Percentiles rank a stretch among this genome's conserved stretches.
phyloP scores from a whole-genome alignment of 1,140 invertebrate genomes.

The Akabosia matsudoensis region DNA sequence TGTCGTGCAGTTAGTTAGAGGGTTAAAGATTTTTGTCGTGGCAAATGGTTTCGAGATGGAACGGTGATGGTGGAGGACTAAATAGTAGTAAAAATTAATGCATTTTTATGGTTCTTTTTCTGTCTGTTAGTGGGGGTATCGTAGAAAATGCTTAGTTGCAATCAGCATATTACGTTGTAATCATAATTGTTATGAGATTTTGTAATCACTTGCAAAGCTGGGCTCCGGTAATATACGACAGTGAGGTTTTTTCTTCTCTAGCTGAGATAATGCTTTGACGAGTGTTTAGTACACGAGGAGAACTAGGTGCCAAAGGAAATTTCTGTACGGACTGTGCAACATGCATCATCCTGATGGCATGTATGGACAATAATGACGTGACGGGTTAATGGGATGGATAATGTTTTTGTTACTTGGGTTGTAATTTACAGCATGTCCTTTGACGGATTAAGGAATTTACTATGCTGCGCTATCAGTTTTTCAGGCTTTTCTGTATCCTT shows the following conservation, averaged over 20 bases:
- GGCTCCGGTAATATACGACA: too few species aligned
- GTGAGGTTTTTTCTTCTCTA: too few species aligned
- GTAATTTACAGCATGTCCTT: neutral
- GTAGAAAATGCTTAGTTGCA: neutral
- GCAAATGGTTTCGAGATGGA: too few species aligned
- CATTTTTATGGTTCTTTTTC: neutral
- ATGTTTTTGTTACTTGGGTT: constrained; percentile 20
- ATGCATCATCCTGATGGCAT: neutral
- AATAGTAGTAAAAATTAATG: constrained; percentile 23
- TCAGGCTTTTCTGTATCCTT: too few species aligned
- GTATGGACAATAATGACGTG: constrained; percentile 8
- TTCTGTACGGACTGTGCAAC: neutral
- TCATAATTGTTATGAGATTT: neutral
- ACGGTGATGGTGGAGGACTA: too few species aligned
- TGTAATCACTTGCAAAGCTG: constrained; percentile 8
- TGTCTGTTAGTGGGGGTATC: neutral
- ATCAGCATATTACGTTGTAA: neutral
- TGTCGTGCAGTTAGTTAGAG: constrained; percentile 10
- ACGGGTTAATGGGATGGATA: constrained; percentile 18
- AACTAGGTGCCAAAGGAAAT: neutral
- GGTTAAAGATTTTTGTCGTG: too few species aligned
- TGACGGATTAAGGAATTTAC: constrained; percentile 15
- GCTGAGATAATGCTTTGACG: too few species aligned
- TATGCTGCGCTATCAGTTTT: too few species aligned
- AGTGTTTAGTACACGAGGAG: too few species aligned